Percentiles rank a stretch among this genome's conserved stretches.
phyloP scores from a whole-genome alignment of 1,140 invertebrate genomes.

The Drosophila rufa region DNA sequence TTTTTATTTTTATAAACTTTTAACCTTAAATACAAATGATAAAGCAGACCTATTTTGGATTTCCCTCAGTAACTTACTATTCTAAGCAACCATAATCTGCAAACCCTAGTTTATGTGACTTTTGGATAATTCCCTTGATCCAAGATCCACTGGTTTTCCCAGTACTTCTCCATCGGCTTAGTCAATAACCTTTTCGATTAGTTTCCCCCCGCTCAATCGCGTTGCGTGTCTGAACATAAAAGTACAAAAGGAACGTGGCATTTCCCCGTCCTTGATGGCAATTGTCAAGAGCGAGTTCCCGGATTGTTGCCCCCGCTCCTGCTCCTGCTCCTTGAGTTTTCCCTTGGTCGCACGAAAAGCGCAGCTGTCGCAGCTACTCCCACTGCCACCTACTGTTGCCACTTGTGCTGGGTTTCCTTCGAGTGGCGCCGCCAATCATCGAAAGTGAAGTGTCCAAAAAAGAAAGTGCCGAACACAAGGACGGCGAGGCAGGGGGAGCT shows the following conservation, averaged over 20 bases:
- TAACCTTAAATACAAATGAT: accelerated
- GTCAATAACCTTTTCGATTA: conserved; percentile 36
- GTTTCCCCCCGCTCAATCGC: conserved; percentile 20
- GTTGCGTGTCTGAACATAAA: conserved; percentile 64
- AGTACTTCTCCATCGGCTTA: conserved; percentile 16
- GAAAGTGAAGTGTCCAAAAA: conserved; percentile 72
- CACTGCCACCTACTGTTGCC: conserved; percentile 17
- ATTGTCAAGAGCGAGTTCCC: conserved; percentile 71
- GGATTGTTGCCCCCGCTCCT: conserved; percentile 25
- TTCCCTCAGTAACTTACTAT: neutral
- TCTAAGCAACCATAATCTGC: neutral
- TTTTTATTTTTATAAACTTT: accelerated
- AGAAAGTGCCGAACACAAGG: conserved; percentile 65
- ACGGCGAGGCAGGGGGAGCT: conserved; percentile 24
- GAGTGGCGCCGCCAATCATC: conserved; percentile 72
- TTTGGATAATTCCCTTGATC: conserved; percentile 3
- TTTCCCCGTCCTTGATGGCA: conserved; percentile 74
- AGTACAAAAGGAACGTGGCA: conserved; percentile 58
- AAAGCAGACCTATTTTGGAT: neutral
- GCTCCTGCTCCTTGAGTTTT: conserved; percentile 13
- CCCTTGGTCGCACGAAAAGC: conserved; percentile 64
- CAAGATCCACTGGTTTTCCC: conserved; percentile 6
- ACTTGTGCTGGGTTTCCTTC: conserved; percentile 31
- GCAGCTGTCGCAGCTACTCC: conserved; percentile 54
- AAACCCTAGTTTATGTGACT: neutral